Evolutionary conservation across 2,797 vertebrate species (phyloP), one percentile per base, ranked within the genome.

Genomic region (Steatocranus sp.): DNA sequence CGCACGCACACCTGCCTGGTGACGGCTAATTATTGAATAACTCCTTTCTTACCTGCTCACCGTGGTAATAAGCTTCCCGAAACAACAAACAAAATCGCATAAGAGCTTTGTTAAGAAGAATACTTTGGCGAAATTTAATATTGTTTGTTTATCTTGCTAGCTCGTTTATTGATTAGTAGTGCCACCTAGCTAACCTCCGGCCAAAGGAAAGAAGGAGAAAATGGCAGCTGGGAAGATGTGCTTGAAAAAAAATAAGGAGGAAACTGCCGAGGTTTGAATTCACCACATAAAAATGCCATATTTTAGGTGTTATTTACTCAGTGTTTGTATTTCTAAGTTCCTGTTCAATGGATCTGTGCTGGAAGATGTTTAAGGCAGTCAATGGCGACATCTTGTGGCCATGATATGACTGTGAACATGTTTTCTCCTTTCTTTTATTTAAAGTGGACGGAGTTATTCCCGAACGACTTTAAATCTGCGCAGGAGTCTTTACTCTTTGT

Each of bases 401-500:
- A 11, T 25, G 3, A 20, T 63, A 9, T 4, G 9, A 23, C 10
- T 54, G 10, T 18, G 11, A 2, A 27, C 10, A 18, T 12, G 30
- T 43, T 77, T 34, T 18, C 7, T 20, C 25, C 6, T 25, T 7
- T 15, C 6, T 5, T 2, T 50, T 46, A 8, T 51, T 66, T 11
- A 2, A 63, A 96, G 94, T 96, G 96, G 96, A 91, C 84, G 3
- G 89, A 90, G 1, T 86, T 95, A 25, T 96, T 97, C 88, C 58
- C 86, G 32, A 94, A 82, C 23, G 92, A 96, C 3, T 17, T 96
- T 41, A 94, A 94, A 85, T 96, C 89, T 17, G 80, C 90, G 46
- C 85, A 95, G 8, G 89, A 95, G 25, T 96, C 95, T 3, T 78
- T 95, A 8, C 80, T 95, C 56, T 96, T 96, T 68, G 94, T 96